phyloP scores from a whole-genome alignment of 2,797 vertebrate genomes.

The Australoheros facetus region DNA sequence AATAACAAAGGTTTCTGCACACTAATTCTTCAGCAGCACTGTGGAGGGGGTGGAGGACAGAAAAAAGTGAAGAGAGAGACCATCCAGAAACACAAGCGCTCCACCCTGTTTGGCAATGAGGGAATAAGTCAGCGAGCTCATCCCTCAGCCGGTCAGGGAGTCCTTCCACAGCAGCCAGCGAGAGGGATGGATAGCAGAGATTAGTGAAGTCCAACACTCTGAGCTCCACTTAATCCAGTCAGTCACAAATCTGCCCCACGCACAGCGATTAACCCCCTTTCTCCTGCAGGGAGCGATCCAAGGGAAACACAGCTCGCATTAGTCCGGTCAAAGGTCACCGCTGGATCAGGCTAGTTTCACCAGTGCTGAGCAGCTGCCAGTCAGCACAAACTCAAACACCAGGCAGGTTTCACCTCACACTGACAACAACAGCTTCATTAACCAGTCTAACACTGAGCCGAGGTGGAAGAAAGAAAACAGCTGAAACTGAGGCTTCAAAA shows the following conservation, averaged over 20 bases:
- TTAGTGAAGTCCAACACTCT: constrained; percentile 71
- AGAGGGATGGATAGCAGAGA: constrained; percentile 55
- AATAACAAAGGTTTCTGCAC: neutral
- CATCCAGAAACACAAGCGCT: neutral
- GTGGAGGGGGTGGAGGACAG: too few species aligned
- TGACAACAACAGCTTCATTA: neutral
- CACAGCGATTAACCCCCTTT: constrained; percentile 71
- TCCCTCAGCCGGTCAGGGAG: neutral
- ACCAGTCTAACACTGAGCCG: neutral
- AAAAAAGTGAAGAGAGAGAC: too few species aligned
- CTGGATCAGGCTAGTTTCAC: constrained; percentile 28
- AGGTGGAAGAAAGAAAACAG: too few species aligned
- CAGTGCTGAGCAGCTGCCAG: neutral
- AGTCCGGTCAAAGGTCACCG: constrained; percentile 60
- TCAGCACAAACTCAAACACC: neutral
- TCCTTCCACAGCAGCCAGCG: neutral
- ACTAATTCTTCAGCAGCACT: too few species aligned
- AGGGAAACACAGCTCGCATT: constrained; percentile 62
- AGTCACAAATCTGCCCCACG: constrained; percentile 74
- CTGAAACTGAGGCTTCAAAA: too few species aligned
- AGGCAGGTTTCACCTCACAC: neutral
- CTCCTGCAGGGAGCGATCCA: constrained; percentile 57
- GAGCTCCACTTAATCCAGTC: constrained; percentile 76
- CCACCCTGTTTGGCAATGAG: neutral
- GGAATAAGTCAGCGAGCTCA: constrained; percentile 1